phyloP scores from a whole-genome alignment of 1,140 invertebrate genomes.

The Hermetia illucens region DNA sequence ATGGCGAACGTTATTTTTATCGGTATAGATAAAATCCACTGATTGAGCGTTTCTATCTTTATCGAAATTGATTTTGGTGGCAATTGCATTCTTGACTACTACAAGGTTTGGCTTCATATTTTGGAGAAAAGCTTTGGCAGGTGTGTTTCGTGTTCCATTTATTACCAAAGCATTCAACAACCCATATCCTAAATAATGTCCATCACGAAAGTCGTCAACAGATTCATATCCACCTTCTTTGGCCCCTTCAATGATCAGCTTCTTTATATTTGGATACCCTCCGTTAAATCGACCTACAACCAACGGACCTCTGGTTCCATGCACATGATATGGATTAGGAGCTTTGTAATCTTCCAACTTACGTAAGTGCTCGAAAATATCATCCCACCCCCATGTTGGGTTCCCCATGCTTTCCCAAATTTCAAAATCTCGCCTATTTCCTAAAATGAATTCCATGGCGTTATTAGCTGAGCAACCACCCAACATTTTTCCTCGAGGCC shows the following conservation, averaged over 20 bases:
- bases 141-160: constrained; percentile 58
- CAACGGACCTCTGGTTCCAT: constrained; percentile 40
- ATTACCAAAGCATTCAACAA: constrained; percentile 48
- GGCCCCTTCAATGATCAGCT: constrained; percentile 47
- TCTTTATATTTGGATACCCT: constrained; percentile 46
- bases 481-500: constrained; percentile 64
- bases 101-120: constrained; percentile 49
- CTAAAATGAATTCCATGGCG: constrained; percentile 78
- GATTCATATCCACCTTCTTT: constrained; percentile 48
- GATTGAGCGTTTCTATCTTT: constrained; percentile 40
- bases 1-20: constrained; percentile 36
- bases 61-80: constrained; percentile 61
- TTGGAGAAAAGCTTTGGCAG: constrained; percentile 57
- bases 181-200: constrained; percentile 53
- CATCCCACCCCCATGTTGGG: constrained; percentile 69
- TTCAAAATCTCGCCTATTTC: constrained; percentile 74
- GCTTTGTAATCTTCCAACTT: constrained; percentile 67
- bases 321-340: constrained; percentile 57
- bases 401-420: constrained; percentile 74
- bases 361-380: constrained; percentile 68
- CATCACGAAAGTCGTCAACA: constrained; percentile 52
- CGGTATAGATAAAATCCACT: constrained; percentile 45
- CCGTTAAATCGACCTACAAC: constrained; percentile 38
- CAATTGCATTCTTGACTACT: constrained; percentile 45
- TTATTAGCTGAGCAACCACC: constrained; percentile 73